Evolutionary conservation across 2,113 vertebrate species (phyloP), one percentile per base, ranked within the genome.

Genomic region (Hiodon tergisus): DNA sequence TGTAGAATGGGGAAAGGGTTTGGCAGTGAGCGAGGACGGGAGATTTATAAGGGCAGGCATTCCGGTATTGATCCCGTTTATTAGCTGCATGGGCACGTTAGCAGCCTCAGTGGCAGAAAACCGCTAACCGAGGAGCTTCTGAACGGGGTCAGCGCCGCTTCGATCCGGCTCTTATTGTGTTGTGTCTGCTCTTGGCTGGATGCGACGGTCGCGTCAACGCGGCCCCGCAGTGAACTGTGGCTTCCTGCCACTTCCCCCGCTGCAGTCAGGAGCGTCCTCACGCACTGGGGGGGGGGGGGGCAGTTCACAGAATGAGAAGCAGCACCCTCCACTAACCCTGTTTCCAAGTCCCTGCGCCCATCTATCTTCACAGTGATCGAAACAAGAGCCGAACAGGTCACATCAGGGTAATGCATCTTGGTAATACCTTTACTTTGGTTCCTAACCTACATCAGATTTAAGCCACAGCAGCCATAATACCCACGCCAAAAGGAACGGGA

Each of bases 51-150:
- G 68, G 8, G 17, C 79, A 84, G 80, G 77, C 74, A 77, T 78
- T 79, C 57, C 61, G 11, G 66, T 46, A 83, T 83, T 69, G 74
- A 87, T 74, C 67, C 71, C 80, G 93, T 91, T 91, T 92, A 95
- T 94, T 87, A 82, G 87, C 86, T 71, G 81, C 85, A 85, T 85
- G 84, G 87, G 81, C 62, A 77, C 84, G 90, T 85, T 87, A 88
- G 86, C 85, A 86, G 88, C 89, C 90, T 85, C 89, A 91, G 90
- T 80, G 92, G 89, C 90, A 91, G 88, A 84, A 88, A 87, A 84
- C 88, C 89, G 88, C 88, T 88, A 90, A 86, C 78, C 81, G 74
- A 71, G 77, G 84, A 81, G 82, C 74, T 78, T 85, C 81, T 82
- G 87, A 84, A 86, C 86, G 4, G 53, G 3, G 81, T 72, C 83